These are phyloP conservation scores for Natrix natrix DNA, from an alignment of 2,797 vertebrate species.

Conservation along the genomic window DNA sequence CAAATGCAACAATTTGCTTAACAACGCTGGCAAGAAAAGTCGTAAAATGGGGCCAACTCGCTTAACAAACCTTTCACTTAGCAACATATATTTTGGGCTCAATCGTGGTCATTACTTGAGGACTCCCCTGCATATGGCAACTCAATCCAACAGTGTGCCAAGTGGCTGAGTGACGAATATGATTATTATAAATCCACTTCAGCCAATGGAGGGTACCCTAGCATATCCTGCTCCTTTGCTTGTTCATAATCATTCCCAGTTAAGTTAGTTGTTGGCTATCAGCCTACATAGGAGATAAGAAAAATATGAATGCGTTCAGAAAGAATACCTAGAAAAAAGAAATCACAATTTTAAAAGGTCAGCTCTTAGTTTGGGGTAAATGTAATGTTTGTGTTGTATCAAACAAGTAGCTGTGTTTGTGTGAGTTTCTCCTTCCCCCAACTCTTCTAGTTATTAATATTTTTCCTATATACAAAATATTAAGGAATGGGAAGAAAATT, in stretches of 20 bases:
- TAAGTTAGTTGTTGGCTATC: not conserved
- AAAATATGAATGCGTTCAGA: not conserved
- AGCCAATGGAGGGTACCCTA: not conserved
- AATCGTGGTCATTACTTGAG: too few relatives aligned
- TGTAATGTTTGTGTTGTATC: not conserved
- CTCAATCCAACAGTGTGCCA: too few relatives aligned
- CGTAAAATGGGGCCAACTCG: too few relatives aligned
- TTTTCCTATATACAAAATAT: not conserved
- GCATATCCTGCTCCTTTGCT: not conserved
- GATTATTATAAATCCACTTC: too few relatives aligned
- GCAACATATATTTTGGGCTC: too few relatives aligned
- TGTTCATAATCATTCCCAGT: not conserved
- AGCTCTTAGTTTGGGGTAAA: not conserved
- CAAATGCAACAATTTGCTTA: too few relatives aligned
- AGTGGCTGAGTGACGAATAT: too few relatives aligned
- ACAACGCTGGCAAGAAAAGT: too few relatives aligned
- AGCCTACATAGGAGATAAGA: not conserved
- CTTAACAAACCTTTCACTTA: too few relatives aligned
- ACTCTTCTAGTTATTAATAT: not conserved
- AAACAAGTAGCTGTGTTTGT: not conserved
- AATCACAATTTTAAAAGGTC: not conserved
- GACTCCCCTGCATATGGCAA: too few relatives aligned
- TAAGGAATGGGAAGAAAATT: slow-evolving; percentile 6
- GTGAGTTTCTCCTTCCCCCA: not conserved
- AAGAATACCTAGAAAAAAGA: not conserved